Percentiles rank a stretch among this genome's conserved stretches.
These are phyloP conservation scores for Rhodophaea formosa DNA, from an alignment of 2,888 invertebrate species.

Conservation along the genomic window DNA sequence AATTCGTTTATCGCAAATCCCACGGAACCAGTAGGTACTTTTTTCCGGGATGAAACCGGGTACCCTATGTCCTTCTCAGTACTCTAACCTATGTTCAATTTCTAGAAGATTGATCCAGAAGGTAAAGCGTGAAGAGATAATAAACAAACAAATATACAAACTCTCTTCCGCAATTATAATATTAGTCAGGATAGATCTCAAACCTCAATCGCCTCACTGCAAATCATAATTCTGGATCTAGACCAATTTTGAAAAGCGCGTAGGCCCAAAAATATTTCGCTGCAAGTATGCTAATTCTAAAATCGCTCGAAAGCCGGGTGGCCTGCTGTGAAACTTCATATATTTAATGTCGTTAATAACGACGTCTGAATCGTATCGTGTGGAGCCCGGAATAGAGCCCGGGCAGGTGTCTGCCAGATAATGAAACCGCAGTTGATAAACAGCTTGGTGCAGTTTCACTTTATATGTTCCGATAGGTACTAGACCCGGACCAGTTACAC, in stretches of 20 bases:
- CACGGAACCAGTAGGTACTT: too few species aligned
- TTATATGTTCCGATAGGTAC: slow-evolving; percentile 56
- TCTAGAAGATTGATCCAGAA: too few species aligned
- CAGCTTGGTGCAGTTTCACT: slow-evolving; percentile 66
- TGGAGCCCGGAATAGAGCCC: slow-evolving; percentile 30
- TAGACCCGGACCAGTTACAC: slow-evolving; percentile 58
- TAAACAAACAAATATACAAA: too few species aligned
- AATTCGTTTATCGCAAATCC: too few species aligned
- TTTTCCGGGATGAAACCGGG: too few species aligned
- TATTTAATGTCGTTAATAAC: slow-evolving; percentile 15
- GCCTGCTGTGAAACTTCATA: slow-evolving; percentile 8
- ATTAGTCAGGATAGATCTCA: neutral
- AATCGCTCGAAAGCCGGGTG: neutral
- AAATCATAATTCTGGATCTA: neutral
- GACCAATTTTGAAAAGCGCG: neutral
- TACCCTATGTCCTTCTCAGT: too few species aligned
- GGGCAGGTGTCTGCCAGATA: slow-evolving; percentile 58
- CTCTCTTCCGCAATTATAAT: too few species aligned
- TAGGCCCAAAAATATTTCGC: neutral
- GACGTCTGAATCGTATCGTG: slow-evolving; percentile 21
- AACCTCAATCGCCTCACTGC: neutral
- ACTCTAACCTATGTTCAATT: too few species aligned
- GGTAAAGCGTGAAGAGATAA: too few species aligned
- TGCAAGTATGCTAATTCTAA: slow-evolving; percentile 3
- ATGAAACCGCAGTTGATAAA: slow-evolving; percentile 74